These are phyloP conservation scores for Loris lydekkerianus DNA, from an alignment of 2,797 vertebrate genomes.

Conservation along the genomic window DNA sequence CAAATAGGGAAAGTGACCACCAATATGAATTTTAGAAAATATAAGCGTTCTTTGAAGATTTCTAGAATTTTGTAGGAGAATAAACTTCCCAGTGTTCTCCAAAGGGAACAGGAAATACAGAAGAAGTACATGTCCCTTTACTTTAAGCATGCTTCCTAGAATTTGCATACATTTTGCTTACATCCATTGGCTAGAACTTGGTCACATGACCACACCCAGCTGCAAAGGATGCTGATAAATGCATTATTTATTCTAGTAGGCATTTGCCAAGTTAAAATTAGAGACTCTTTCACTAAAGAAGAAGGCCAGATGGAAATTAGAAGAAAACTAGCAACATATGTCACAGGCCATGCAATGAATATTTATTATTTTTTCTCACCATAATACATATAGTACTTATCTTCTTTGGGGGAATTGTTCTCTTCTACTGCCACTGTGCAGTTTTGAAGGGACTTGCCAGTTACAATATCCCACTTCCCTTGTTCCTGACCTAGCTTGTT, in stretches of 20 bases:
- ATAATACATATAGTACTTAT: not conserved
- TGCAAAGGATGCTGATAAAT: constrained; percentile 9
- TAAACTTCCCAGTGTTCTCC: not conserved
- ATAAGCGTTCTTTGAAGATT: not conserved
- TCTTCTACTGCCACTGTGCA: not conserved
- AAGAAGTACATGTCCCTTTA: not conserved
- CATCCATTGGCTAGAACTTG: not conserved
- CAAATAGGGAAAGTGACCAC: not conserved
- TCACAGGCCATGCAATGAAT: not conserved
- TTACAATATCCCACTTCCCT: not conserved
- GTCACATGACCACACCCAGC: not conserved
- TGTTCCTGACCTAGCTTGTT: not conserved
- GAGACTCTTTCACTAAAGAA: constrained; percentile 37
- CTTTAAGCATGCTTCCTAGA: not conserved
- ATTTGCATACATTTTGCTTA: not conserved
- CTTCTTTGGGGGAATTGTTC: not conserved
- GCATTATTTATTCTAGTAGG: constrained; percentile 13
- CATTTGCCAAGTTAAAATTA: constrained; percentile 36
- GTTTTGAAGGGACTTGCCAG: not conserved
- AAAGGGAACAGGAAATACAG: not conserved
- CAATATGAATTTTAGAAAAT: not conserved
- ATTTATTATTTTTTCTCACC: constrained; percentile 13
- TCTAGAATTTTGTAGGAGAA: not conserved
- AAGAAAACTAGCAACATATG: constrained; percentile 23
- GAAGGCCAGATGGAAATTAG: not conserved